These are phyloP conservation scores for Tethea ocularis DNA, from an alignment of 2,888 invertebrate species.

Conservation along the genomic window DNA sequence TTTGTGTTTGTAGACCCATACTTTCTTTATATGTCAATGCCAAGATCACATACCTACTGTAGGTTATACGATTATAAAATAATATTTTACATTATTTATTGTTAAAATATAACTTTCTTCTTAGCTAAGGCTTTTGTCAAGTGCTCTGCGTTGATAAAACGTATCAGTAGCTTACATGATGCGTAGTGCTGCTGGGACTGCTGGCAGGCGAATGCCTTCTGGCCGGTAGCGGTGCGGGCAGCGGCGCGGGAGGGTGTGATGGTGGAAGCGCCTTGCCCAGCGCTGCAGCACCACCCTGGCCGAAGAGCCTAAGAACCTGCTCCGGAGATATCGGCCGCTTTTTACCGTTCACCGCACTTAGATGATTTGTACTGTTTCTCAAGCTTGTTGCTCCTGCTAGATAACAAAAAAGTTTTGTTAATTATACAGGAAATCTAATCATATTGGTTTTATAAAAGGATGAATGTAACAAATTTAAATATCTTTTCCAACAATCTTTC, in stretches of 20 bases:
- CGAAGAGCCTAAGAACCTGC: constrained; percentile 88
- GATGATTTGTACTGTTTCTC: constrained; percentile 77
- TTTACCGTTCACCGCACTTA: constrained; percentile 85
- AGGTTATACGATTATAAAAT: too few relatives aligned
- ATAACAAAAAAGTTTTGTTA: constrained; percentile 4
- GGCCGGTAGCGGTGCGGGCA: constrained; percentile 79
- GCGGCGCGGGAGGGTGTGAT: constrained; percentile 74
- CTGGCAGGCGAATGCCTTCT: constrained; percentile 87
- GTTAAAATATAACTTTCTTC: too few relatives aligned
- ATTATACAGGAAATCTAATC: too few relatives aligned
- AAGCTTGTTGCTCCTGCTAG: constrained; percentile 68
- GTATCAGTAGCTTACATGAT: constrained; percentile 81
- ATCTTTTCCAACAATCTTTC: too few relatives aligned
- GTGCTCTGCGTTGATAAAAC: background rate
- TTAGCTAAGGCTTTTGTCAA: too few relatives aligned
- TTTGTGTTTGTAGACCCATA: background rate
- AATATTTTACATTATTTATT: too few relatives aligned
- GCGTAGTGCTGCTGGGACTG: constrained; percentile 91
- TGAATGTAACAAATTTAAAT: too few relatives aligned
- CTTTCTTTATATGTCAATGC: background rate
- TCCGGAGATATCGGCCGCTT: constrained; percentile 93
- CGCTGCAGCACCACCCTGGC: constrained; percentile 79
- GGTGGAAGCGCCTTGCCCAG: constrained; percentile 77
- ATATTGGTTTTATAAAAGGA: too few relatives aligned
- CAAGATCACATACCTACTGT: constrained; percentile 13